Base-by-base conservation (phyloP, 2,797 vertebrate genomes). In the Ispidina picta region DNA sequence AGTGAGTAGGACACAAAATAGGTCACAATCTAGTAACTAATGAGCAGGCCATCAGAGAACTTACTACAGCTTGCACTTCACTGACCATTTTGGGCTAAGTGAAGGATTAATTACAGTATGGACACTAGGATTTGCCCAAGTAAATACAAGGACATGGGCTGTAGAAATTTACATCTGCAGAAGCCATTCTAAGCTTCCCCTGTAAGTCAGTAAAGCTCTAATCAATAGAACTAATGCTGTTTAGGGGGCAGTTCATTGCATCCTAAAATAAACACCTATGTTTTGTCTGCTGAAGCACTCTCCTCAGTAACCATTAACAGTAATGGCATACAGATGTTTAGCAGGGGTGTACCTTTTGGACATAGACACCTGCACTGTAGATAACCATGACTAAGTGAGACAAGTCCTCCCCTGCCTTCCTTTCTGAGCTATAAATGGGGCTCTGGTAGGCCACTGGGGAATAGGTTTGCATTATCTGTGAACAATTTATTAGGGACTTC, bases 221-320 rank as follows among this genome's bases (percentile, higher is more conserved):
- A 96, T 96, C 95, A 90, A 95, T 95, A 88, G 9, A 92, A 79
- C 78, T 88, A 93, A 96, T 84, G 78, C 75, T 91, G 92, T 94
- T 94, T 86, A 86, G 88, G 94, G 78, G 90, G 60, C 81, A 94
- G 94, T 95, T 92, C 92, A 86, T 93, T 3, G 59, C 68, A 68
- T 90, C 56, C 75, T 77, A 92, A 91, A 93, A 94, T 83, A 96
- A 93, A 96, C 78, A 93, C 54, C 81, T 71, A 33, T 82, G 58
- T 83, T 94, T 91, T 84, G 76, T 90, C 77, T 84, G 68, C 74
- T 79, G 72, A 93, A 83, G 60, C 66, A 64, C 86, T 92, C 28
- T 76, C 29, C 46, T 90, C 83, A 19, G 68, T 68, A 84, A 79
- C 88, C 83, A 91, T 91, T 91, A 92, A 71, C 64, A 64, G 43